Evolutionary conservation across 2,888 invertebrate species (phyloP).

Genomic region (Eupithecia dodoneata): DNA sequence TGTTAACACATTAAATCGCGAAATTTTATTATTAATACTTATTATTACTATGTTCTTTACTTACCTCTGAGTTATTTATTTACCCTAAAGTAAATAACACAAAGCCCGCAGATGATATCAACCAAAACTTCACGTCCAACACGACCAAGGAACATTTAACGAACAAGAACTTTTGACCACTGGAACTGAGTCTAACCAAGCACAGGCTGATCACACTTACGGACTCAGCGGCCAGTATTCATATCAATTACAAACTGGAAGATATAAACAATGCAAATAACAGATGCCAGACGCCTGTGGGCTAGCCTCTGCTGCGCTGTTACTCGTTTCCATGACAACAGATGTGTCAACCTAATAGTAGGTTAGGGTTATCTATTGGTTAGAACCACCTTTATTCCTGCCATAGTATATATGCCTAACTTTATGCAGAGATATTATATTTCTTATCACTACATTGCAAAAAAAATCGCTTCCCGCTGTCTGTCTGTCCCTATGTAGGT

Average conservation of each 20-base stretch:
- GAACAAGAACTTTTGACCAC: not conserved
- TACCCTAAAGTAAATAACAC: not conserved
- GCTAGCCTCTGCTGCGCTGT: not conserved
- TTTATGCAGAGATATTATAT: not conserved
- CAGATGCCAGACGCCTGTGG: not conserved
- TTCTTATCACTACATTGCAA: not conserved
- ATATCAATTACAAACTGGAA: constrained; percentile 23
- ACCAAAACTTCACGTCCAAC: not conserved
- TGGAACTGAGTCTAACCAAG: constrained; percentile 18
- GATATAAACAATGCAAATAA: constrained; percentile 14
- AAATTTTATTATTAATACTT: too few relatives aligned
- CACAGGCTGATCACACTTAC: constrained; percentile 12
- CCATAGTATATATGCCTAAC: not conserved
- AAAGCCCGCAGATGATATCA: not conserved
- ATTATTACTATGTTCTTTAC: not conserved
- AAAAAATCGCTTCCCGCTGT: too few relatives aligned
- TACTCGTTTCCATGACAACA: constrained; percentile 28
- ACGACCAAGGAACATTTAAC: not conserved
- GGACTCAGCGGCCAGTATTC: constrained; percentile 10
- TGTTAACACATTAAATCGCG: too few relatives aligned
- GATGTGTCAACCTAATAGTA: constrained; percentile 21
- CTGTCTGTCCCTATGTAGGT: too few relatives aligned
- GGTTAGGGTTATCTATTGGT: not conserved
- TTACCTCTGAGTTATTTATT: not conserved
- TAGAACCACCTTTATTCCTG: not conserved